Evolutionary conservation across 2,888 invertebrate species (phyloP).

Genomic region (Nezara viridula): DNA sequence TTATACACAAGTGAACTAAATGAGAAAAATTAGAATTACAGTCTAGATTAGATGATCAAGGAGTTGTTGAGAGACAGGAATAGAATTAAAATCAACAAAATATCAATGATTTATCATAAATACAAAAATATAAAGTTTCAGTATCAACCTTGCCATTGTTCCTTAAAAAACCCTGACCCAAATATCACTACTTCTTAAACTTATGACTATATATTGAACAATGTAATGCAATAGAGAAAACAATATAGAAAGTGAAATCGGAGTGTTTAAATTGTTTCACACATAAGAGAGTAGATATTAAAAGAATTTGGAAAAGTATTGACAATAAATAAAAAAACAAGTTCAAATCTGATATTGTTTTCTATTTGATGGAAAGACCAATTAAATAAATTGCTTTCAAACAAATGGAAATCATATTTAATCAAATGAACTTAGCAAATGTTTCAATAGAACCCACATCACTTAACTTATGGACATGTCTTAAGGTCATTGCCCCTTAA

Average conservation of each 20-base stretch:
- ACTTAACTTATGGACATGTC: background rate
- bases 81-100: background rate
- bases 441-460: background rate
- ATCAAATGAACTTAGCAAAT: conserved; percentile 5
- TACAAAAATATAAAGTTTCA: background rate
- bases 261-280: background rate
- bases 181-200: conserved; percentile 11
- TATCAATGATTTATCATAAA: background rate
- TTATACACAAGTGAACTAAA: background rate
- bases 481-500: conserved; percentile 54
- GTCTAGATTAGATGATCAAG: background rate
- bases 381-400: background rate
- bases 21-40: background rate
- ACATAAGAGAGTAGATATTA: background rate
- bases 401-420: background rate
- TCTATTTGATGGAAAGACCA: background rate
- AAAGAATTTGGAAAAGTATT: background rate
- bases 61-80: background rate
- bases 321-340: background rate
- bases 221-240: background rate
- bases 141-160: conserved; percentile 51
- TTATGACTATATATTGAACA: background rate
- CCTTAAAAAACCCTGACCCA: conserved; percentile 41
- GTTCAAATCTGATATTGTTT: background rate
- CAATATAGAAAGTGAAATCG: background rate